Evolutionary conservation across 1,140 invertebrate genomes (phyloP).

Genomic region (Littorina saxatilis): DNA sequence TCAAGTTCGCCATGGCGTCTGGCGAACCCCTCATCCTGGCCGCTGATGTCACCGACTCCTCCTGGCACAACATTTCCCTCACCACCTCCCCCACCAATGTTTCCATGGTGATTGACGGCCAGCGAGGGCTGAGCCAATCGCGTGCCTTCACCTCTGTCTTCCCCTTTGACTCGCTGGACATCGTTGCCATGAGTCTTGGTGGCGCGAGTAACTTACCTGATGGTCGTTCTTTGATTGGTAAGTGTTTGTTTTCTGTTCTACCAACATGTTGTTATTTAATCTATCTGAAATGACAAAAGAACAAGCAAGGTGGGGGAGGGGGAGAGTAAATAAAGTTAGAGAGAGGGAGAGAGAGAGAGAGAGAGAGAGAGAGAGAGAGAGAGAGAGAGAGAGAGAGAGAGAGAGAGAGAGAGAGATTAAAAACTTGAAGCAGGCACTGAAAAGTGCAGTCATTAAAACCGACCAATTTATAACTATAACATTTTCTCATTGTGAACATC

Average conservation of each 20-base stretch:
- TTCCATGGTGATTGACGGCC: conserved; percentile 4
- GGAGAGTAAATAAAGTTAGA: too few relatives aligned
- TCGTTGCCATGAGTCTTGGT: conserved; percentile 55
- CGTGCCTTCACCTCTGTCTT: conserved; percentile 19
- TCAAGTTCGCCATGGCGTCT: conserved; percentile 42
- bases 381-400: too few relatives aligned
- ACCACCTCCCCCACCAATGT: conserved; percentile 44
- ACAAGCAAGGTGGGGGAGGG: too few relatives aligned
- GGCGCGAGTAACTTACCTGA: conserved; percentile 39
- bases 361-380: too few relatives aligned
- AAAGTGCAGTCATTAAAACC: too few relatives aligned
- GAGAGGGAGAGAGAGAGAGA: too few relatives aligned
- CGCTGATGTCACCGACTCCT: conserved; percentile 50
- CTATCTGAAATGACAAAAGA: too few relatives aligned
- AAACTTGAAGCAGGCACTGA: too few relatives aligned
- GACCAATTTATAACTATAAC: too few relatives aligned
- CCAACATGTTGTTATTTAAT: too few relatives aligned
- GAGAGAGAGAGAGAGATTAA: too few relatives aligned
- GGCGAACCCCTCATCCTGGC: conserved; percentile 20
- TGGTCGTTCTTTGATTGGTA: conserved; percentile 38
- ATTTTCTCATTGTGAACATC: too few relatives aligned
- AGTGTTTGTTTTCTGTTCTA: not conserved
- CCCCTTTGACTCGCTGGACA: conserved; percentile 57
- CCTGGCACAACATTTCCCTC: conserved; percentile 67
- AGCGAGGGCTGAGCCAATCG: conserved; percentile 8